Percentiles rank a stretch among this genome's conserved stretches.
phyloP scores from a whole-genome alignment of 1,140 invertebrate species.

The Macrostomum lignano region DNA sequence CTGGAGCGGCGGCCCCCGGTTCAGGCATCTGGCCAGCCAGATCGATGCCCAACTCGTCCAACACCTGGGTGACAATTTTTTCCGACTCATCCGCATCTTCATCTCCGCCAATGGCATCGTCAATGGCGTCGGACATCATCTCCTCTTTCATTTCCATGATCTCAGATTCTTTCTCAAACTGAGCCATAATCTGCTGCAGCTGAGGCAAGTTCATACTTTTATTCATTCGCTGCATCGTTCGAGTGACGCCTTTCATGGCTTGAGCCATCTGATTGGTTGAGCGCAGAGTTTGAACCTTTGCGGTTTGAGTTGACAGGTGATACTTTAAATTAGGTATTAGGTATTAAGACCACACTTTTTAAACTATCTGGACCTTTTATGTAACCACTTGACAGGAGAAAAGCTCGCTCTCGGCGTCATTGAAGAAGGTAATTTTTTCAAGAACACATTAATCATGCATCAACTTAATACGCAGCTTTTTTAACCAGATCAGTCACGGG shows the following conservation, averaged over 20 bases:
- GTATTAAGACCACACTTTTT: no score
- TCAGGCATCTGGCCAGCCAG: no score
- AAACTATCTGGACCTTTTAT: no score
- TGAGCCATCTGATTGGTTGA: conserved; percentile 97
- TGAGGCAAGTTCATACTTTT: conserved; percentile 74
- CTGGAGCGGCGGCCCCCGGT: no score
- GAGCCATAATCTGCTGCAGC: conserved; percentile 91
- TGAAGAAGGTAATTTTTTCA: no score
- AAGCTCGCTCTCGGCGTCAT: no score
- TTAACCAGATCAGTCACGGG: no score
- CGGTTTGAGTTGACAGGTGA: no score
- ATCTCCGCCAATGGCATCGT: conserved; percentile 92
- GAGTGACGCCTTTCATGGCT: conserved; percentile 94
- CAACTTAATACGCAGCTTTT: no score
- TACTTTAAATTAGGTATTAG: no score
- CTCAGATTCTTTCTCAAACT: conserved; percentile 96
- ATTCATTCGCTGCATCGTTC: conserved; percentile 95
- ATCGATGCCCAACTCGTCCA: conserved; percentile 84
- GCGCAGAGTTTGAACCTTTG: conserved; percentile 88
- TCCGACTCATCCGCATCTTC: conserved; percentile 68
- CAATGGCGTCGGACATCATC: conserved; percentile 97
- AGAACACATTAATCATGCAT: no score
- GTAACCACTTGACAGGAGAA: no score
- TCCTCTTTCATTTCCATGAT: conserved; percentile 99
- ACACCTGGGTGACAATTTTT: conserved; percentile 32